Percentiles rank a stretch among this genome's conserved stretches.
phyloP scores from a whole-genome alignment of 2,797 vertebrate species.

The Pseudocheirus occidentalis region DNA sequence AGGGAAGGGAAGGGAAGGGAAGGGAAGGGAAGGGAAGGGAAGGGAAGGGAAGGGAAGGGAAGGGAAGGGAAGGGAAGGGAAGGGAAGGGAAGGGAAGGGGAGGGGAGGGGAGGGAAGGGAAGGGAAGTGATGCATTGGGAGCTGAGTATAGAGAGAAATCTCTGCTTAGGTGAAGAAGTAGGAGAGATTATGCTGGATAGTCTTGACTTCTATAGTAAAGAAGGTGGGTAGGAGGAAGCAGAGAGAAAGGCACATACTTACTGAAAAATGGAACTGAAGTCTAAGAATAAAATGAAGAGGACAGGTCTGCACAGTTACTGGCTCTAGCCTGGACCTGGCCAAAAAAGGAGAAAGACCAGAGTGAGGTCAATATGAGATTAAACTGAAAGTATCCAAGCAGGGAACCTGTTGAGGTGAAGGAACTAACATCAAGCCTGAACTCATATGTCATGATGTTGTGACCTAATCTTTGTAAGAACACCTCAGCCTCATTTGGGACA shows the following conservation, averaged over 20 bases:
- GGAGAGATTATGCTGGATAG: neutral
- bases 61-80: neutral
- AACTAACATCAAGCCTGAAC: neutral
- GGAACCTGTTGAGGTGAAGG: neutral
- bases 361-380: neutral
- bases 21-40: neutral
- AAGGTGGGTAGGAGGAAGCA: neutral
- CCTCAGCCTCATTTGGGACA: neutral
- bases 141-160: neutral
- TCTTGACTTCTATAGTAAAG: neutral
- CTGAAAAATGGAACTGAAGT: neutral
- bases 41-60: neutral
- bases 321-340: too few relatives aligned
- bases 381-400: neutral
- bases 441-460: neutral
- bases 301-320: neutral
- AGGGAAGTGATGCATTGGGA: neutral
- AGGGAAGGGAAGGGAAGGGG: neutral
- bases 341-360: neutral
- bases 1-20: neutral
- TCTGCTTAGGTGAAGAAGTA: neutral
- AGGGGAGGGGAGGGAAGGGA: neutral
- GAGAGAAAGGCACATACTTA: neutral
- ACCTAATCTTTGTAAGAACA: neutral
- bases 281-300: neutral